These are phyloP conservation scores for Eublepharis macularius DNA, from an alignment of 2,113 vertebrate genomes.

Conservation along the genomic window DNA sequence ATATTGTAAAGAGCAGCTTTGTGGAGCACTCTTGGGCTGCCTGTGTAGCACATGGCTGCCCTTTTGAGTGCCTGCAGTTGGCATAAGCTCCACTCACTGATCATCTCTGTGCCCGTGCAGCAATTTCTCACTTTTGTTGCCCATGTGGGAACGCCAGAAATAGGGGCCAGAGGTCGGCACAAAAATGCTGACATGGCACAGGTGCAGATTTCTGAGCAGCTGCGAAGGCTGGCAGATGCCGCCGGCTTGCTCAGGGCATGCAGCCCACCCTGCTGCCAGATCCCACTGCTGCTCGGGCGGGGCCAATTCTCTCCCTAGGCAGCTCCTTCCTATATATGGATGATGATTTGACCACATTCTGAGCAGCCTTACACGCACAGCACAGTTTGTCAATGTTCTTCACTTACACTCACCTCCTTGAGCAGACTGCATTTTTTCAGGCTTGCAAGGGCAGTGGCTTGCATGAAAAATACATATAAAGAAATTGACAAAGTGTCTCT, in stretches of 20 bases:
- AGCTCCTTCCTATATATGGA: neutral
- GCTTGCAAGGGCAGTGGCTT: neutral
- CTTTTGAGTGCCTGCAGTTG: neutral
- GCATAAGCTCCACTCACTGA: neutral
- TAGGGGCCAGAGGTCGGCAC: neutral
- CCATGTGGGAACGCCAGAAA: neutral
- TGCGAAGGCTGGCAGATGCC: neutral
- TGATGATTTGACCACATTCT: neutral
- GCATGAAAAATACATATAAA: neutral
- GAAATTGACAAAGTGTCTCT: neutral
- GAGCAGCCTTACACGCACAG: neutral
- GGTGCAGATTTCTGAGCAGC: neutral
- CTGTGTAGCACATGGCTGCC: too few species aligned
- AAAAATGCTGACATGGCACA: neutral
- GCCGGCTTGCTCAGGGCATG: neutral
- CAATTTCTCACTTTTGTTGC: neutral
- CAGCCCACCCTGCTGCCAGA: neutral
- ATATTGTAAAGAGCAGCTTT: too few species aligned
- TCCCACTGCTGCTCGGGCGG: neutral
- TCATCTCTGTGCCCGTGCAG: neutral
- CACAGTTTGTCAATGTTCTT: neutral
- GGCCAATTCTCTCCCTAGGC: slow-evolving; percentile 4
- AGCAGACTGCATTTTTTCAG: neutral
- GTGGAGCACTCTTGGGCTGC: too few species aligned
- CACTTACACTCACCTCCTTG: neutral